Base-by-base conservation (phyloP, 2,797 vertebrate genomes). In the Cryptoprocta ferox region DNA sequence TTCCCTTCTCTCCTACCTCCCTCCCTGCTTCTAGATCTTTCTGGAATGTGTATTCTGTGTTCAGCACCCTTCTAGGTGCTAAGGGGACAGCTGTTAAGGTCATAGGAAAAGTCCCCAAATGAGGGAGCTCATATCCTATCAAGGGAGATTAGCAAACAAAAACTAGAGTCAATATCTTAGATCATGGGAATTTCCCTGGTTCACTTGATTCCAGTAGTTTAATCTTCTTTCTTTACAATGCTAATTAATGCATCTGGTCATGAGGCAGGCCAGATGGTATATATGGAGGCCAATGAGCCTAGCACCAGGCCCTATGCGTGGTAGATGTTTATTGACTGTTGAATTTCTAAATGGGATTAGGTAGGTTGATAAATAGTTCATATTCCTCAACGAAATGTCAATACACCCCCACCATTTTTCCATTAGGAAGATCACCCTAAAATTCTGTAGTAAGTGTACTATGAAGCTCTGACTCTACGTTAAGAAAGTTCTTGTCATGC, bases 401-500 rank as follows among this genome's bases (percentile, higher is more conserved):
- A 24, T 19, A 26, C 0, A 6, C 4, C 3, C 21, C 32, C 48
- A 45, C 37, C 16, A 6, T 84, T 90, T 91, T n/a, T 66, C 48
- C 14, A 5, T 39, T 81, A 80, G 35, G 48, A 87, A 76, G 32
- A 42, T 26, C 65, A 71, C 53, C 75, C 50, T 48, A 84, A 88
- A 93, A 68, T 24, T 66, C 30, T 0, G 5, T 37, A 76, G 81
- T 42, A 18, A 65, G 18, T 91, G 45, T 83, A 32, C 66, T 79
- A 26, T 39, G n/a, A 95, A 70, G 65, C 24, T 76, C 65, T 56
- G 15, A 86, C 14, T 61, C 53, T 71, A 28, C 61, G 16, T 56
- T 78, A 91, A 79, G 59, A 95, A 96, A 89, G 56, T 82, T 95
- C 78, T 19, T 59, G 79, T 63, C 63, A 88, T 93, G 48, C 32